Evolutionary conservation across 2,113 vertebrate species (phyloP).

Genomic region (Corythornis cristatus): DNA sequence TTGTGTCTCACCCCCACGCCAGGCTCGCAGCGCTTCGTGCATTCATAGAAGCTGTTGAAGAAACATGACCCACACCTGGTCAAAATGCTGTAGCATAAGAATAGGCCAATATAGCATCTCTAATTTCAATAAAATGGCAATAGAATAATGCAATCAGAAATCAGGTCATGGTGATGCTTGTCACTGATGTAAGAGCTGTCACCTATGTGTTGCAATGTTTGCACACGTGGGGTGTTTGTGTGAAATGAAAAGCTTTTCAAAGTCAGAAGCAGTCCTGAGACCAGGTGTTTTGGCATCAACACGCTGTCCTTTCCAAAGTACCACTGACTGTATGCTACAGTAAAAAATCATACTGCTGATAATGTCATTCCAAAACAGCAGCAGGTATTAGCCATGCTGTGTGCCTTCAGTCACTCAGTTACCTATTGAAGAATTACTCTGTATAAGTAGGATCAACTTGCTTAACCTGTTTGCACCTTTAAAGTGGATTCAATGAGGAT

Average conservation of each 20-base stretch:
- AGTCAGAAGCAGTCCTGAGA: background rate
- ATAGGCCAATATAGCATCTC: background rate
- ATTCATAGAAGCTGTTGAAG: constrained; percentile 9
- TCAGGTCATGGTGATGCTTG: rapidly evolving
- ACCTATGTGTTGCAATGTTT: background rate
- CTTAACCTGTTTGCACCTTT: background rate
- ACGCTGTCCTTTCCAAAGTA: background rate
- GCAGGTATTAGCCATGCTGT: background rate
- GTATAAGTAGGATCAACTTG: background rate
- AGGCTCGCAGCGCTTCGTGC: background rate
- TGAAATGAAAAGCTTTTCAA: background rate
- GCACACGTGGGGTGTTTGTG: rapidly evolving
- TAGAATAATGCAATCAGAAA: background rate
- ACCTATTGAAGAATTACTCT: background rate
- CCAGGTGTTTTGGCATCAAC: background rate
- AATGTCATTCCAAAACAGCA: background rate
- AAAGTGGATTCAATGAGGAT: background rate
- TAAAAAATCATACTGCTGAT: background rate
- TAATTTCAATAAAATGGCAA: background rate
- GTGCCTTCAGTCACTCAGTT: background rate
- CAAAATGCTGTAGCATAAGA: background rate
- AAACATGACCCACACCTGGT: background rate
- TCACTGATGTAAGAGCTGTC: background rate
- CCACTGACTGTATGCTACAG: background rate
- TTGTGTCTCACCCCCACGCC: background rate